phyloP scores from a whole-genome alignment of 2,113 vertebrate genomes.

The Motacilla tschutschensis region DNA sequence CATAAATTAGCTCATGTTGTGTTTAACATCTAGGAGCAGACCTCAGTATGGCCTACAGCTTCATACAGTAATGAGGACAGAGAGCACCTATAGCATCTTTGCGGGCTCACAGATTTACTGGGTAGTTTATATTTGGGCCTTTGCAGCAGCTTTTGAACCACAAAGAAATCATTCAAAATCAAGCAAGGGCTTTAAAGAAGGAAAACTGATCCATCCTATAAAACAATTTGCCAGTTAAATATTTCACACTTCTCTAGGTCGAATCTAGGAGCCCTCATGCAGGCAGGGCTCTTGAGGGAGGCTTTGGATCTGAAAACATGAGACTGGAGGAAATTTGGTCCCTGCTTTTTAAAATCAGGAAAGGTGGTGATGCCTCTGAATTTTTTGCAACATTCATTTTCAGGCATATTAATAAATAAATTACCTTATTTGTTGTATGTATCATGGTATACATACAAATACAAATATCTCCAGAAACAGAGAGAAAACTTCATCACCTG shows the following conservation, averaged over 20 bases:
- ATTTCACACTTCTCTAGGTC: not conserved
- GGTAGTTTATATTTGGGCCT: not conserved
- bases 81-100: not conserved
- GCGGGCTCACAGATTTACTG: not conserved
- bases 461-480: not conserved
- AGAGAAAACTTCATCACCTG: not conserved
- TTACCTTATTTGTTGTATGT: not conserved
- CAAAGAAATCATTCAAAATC: not conserved
- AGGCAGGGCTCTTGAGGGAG: not conserved
- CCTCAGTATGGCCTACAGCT: not conserved
- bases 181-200: not conserved
- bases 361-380: not conserved
- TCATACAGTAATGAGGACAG: not conserved
- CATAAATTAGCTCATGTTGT: constrained; percentile 27
- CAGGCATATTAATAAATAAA: not conserved
- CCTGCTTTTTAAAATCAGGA: not conserved
- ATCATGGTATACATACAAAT: not conserved
- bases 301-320: not conserved
- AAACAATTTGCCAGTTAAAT: constrained; percentile 15
- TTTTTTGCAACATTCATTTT: not conserved
- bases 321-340: not conserved
- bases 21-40: not conserved
- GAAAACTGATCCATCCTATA: not conserved
- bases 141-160: not conserved
- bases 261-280: not conserved